phyloP scores from a whole-genome alignment of 2,797 vertebrate species.

The Micrastur ruficollis region DNA sequence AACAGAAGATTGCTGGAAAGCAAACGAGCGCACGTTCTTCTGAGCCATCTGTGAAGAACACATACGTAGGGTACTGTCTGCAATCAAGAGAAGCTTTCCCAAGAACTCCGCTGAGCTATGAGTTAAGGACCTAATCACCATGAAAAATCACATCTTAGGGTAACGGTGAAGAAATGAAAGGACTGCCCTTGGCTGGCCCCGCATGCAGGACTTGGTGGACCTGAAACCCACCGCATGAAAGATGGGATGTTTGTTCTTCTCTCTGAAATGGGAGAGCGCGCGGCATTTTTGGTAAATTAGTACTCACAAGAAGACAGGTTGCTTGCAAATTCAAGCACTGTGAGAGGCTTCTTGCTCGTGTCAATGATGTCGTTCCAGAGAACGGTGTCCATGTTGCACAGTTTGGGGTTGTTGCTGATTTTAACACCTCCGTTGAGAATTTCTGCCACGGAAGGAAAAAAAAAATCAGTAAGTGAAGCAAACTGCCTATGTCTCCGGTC shows the following conservation, averaged over 20 bases:
- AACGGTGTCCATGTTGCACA: constrained; percentile 89
- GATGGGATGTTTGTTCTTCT: not conserved
- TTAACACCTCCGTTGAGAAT: constrained; percentile 90
- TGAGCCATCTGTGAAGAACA: not conserved
- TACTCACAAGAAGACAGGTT: constrained; percentile 78
- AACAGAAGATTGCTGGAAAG: not conserved
- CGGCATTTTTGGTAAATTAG: not conserved
- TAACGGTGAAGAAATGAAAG: not conserved
- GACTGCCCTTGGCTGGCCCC: not conserved
- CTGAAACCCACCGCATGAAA: not conserved
- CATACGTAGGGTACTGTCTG: not conserved
- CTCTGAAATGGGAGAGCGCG: not conserved
- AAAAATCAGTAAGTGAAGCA: not conserved
- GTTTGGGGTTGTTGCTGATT: constrained; percentile 77
- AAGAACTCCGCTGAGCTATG: not conserved
- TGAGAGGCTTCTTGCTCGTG: constrained; percentile 49
- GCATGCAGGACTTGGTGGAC: not conserved
- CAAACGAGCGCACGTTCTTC: not conserved
- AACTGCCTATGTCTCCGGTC: not conserved
- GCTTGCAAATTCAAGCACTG: constrained; percentile 59
- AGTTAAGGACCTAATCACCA: not conserved
- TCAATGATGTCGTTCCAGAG: constrained; percentile 90
- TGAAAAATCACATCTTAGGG: not conserved
- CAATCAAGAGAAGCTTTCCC: not conserved
- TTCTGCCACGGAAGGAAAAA: constrained; percentile 75